These are phyloP conservation scores for Parus major DNA, from an alignment of 2,113 vertebrate species.

Conservation along the genomic window DNA sequence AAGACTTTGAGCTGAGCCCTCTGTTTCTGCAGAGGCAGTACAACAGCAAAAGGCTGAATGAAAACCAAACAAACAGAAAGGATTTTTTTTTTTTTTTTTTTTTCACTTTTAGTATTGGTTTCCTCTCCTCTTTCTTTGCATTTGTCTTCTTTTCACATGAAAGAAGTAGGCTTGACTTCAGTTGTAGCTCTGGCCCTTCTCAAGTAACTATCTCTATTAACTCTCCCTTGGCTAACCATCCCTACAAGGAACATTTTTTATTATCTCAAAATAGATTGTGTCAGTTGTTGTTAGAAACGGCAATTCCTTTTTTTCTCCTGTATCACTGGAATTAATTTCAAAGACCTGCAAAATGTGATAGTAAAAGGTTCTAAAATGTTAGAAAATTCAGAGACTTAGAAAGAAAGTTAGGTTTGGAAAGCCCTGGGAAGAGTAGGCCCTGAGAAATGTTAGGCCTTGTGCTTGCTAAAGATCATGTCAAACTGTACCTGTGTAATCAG, in stretches of 20 bases:
- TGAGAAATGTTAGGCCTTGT: no score
- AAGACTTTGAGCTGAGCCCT: not conserved
- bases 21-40: not conserved
- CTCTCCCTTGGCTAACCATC: not conserved
- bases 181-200: not conserved
- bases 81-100: not conserved
- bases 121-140: not conserved
- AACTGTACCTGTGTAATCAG: no score
- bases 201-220: not conserved
- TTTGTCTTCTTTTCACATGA: not conserved
- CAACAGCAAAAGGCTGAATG: not conserved
- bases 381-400: no score
- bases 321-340: not conserved
- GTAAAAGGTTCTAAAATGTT: no score
- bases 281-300: not conserved
- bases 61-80: not conserved
- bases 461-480: no score
- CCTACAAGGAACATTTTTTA: not conserved
- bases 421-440: no score
- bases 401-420: no score
- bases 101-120: not conserved
- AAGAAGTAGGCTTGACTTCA: not conserved
- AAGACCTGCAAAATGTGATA: not conserved
- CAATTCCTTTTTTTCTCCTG: not conserved
- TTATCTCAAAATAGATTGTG: not conserved